These are phyloP conservation scores for Noctua janthina DNA, from an alignment of 2,888 invertebrate genomes.

Conservation along the genomic window DNA sequence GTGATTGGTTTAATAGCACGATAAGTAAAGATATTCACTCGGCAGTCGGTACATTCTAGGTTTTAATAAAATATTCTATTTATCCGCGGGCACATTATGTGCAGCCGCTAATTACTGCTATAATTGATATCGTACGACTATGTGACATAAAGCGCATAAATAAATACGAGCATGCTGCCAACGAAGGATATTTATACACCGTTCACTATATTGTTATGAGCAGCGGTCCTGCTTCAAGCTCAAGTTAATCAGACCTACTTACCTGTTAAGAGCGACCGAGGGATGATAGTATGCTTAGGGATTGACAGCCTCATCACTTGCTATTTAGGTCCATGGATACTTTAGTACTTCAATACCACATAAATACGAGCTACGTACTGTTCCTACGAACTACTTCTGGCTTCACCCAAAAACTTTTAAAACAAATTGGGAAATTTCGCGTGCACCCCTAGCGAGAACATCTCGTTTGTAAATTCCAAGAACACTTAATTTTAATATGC, in stretches of 20 bases:
- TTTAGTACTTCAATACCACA: background rate
- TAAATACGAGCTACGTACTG: background rate
- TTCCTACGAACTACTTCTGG: background rate
- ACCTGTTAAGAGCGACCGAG: background rate
- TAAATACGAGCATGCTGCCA: conserved; percentile 2
- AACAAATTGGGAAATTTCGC: background rate
- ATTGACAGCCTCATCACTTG: background rate
- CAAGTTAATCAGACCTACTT: conserved; percentile 22
- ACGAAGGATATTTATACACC: conserved; percentile 14
- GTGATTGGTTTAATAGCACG: background rate
- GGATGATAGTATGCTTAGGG: background rate
- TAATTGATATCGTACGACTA: conserved; percentile 35
- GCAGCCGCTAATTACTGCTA: conserved; percentile 30
- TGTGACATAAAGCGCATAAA: conserved; percentile 32
- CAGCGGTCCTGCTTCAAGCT: background rate
- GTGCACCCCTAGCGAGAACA: background rate
- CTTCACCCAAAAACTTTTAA: background rate
- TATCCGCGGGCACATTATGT: conserved; percentile 5
- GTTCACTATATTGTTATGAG: conserved; percentile 18
- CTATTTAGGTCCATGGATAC: background rate
- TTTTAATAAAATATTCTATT: conserved; percentile 19
- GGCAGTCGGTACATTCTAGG: background rate
- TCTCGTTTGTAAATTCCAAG: conserved; percentile 28
- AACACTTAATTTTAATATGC: conserved; percentile 38
- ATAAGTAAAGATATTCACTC: background rate